Percentiles rank a stretch among this genome's conserved stretches.
These are phyloP conservation scores for Pelobates fuscus DNA, from an alignment of 2,113 vertebrate species.

Conservation along the genomic window DNA sequence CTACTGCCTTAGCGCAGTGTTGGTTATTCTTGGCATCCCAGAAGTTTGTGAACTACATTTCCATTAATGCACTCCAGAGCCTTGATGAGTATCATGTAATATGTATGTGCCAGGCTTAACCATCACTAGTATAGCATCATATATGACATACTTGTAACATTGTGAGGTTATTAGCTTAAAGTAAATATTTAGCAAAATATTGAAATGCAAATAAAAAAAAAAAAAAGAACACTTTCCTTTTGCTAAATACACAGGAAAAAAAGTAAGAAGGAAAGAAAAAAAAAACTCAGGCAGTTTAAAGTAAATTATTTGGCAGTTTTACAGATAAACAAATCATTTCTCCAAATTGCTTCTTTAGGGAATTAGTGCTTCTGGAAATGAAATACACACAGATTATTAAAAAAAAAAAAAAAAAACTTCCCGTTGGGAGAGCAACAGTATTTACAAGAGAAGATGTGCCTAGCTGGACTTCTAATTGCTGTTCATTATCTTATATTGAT, in stretches of 20 bases:
- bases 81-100: too few species aligned
- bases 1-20: too few species aligned
- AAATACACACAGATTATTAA: conserved; percentile 97
- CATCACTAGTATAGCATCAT: too few species aligned
- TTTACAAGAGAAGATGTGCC: conserved; percentile 91
- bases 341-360: conserved; percentile 90
- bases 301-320: conserved; percentile 82
- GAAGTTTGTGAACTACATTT: too few species aligned
- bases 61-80: too few species aligned
- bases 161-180: too few species aligned
- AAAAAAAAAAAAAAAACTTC: conserved; percentile 84
- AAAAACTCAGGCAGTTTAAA: conserved; percentile 77
- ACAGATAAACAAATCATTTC: conserved; percentile 88
- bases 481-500: conserved; percentile 99
- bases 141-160: too few species aligned
- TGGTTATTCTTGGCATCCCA: too few species aligned
- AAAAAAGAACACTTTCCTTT: conserved; percentile 38
- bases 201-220: neutral
- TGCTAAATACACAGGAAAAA: conserved; percentile 43
- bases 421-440: conserved; percentile 86
- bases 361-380: conserved; percentile 88
- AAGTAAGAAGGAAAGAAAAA: conserved; percentile 21
- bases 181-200: neutral
- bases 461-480: conserved; percentile 93
- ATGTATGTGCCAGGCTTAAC: too few species aligned